Percentiles rank a stretch among this genome's conserved stretches.
Conservation (phyloP, 2,888 invertebrate species). For the Teleiodes luculella region DNA sequence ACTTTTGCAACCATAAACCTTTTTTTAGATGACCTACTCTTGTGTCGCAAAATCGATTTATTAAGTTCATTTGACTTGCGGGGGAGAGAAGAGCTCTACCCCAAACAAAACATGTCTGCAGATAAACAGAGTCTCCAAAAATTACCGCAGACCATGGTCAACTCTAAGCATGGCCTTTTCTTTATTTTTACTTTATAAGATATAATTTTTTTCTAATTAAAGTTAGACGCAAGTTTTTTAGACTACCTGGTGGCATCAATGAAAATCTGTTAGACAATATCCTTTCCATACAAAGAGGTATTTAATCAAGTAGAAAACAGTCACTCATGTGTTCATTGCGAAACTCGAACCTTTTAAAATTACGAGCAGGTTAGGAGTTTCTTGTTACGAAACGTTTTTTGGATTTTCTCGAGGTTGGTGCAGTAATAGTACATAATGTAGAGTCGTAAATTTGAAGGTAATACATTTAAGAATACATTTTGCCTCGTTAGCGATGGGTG, state of each 20-base stretch:
- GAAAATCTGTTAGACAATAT: not conserved
- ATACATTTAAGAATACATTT: slow-evolving; percentile 48
- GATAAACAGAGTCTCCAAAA: too few species aligned
- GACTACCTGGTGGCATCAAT: too few species aligned
- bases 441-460: slow-evolving; percentile 56
- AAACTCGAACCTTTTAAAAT: slow-evolving; percentile 35
- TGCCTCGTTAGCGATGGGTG: slow-evolving; percentile 60
- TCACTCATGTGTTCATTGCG: slow-evolving; percentile 34
- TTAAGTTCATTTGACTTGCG: too few species aligned
- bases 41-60: too few species aligned
- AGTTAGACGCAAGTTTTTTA: too few species aligned
- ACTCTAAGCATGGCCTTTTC: too few species aligned
- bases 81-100: too few species aligned
- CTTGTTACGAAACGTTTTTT: slow-evolving; percentile 50
- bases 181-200: too few species aligned
- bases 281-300: not conserved
- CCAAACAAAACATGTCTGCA: too few species aligned
- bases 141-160: too few species aligned
- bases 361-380: slow-evolving; percentile 41
- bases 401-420: slow-evolving; percentile 60
- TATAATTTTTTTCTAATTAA: too few species aligned
- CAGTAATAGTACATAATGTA: slow-evolving; percentile 32
- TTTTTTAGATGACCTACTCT: too few species aligned
- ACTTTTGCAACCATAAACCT: not conserved
- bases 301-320: not conserved